Evolutionary conservation across 1,140 invertebrate species (phyloP).

Genomic region (Lethocerus indicus): DNA sequence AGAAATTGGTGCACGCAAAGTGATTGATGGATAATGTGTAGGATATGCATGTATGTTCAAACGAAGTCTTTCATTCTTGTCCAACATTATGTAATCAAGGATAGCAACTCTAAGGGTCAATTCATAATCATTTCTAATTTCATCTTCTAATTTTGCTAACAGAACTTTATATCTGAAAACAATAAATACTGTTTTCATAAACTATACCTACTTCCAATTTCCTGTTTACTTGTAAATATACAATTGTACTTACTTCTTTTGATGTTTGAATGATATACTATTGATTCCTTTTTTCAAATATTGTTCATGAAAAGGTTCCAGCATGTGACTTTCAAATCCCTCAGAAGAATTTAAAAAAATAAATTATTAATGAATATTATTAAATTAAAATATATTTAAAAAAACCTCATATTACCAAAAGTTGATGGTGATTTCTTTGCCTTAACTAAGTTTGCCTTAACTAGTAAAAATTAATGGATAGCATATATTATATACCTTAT

Average conservation of each 20-base stretch:
- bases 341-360: too few relatives aligned
- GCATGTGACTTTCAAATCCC: conserved; percentile 22
- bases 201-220: conserved; percentile 9
- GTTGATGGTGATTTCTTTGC: neutral
- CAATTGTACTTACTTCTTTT: neutral
- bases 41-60: conserved; percentile 42
- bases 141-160: conserved; percentile 23
- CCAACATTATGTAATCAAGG: conserved; percentile 51
- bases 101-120: conserved; percentile 40
- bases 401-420: neutral
- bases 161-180: conserved; percentile 8
- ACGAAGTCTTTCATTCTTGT: conserved; percentile 39
- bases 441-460: neutral
- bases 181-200: neutral
- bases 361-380: conserved; percentile 16
- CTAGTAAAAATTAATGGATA: neutral
- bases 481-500: conserved; percentile 8
- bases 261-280: neutral
- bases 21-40: conserved; percentile 34
- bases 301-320: conserved; percentile 26
- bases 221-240: conserved; percentile 2
- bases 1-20: conserved; percentile 56
- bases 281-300: conserved; percentile 24
- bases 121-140: conserved; percentile 42
- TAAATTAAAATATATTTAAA: neutral